Base-by-base conservation (phyloP, 1,140 invertebrate species). In the Drosophila lacertosa region DNA sequence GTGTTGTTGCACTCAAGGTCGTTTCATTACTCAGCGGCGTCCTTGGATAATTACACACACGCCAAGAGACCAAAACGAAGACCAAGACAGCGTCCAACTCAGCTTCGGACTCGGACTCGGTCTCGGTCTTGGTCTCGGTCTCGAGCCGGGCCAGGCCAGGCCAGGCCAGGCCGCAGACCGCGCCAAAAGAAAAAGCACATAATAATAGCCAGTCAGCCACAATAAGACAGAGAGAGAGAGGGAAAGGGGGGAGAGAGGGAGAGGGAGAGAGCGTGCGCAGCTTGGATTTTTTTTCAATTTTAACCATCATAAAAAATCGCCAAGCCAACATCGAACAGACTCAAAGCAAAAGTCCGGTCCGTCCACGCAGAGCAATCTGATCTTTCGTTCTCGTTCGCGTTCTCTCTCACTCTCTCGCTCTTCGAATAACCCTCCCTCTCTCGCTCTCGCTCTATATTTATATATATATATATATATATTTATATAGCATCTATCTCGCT, bases 21-120 rank as follows among this genome's bases (percentile, higher is more conserved):
- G 83, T 88, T 88, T 89, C 83, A 88, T 89, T 88, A 88, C 82
- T 89, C 83, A 82, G 78, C 83, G 74, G 82, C 82, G 82, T 88
- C 82, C 82, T 86, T 88, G 82, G 83, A 88, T 88, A 88, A 86
- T 88, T 88, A 88, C 83, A 88, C 82, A 88, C 83, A 88, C 82
- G 77, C 81, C 77, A 84, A 65, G 53, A 73, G 68, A 70, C 76
- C 69, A 77, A 81, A 77, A 81, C 67, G 55, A 47, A 71, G 54
- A 66, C 47, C 35, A 48, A 53, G 64, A 48, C 48, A 22, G 48
- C 62, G 58, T 39, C 57, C 26, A 26, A 47, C 60, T 29, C 26
- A 7, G 26, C 6, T 29, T 29, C 26, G 26, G 26, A 29, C 40
- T 48, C 58, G 54, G 22, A 45, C 13, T 47, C 44, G 54, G 33